Evolutionary conservation across 2,797 vertebrate genomes (phyloP), one percentile per base, ranked within the genome.

Genomic region (Apodemus agrarius): DNA sequence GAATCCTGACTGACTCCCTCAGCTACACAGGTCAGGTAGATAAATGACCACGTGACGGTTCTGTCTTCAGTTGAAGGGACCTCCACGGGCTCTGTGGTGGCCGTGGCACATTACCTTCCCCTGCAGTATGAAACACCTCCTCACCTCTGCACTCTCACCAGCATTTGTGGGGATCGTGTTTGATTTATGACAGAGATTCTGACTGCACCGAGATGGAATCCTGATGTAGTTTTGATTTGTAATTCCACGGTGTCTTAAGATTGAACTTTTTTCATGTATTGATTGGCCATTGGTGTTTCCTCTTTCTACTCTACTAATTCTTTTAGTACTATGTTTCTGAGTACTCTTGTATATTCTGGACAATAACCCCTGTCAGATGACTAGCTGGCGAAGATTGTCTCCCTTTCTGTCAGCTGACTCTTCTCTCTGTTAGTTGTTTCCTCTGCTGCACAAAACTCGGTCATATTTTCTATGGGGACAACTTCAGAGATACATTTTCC

Each of bases 381-480:
- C 37, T 40, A 59, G 22, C 22, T 63, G 37, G 8, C 8, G 16
- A 83, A 83, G 81, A 24, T 61, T 61, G 24, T 83, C 24, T 61
- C 37, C 80, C 37, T 61, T 82, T 31, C 81, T 63, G 24, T 43
- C 10, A 6, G 26, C 37, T 29, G 37, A 37, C 37, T 37, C 57
- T 82, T 61, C 2, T 9, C 37, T 75, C 21, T 63, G 29, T 94
- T 95, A 37, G n/a, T 16, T 29, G 16, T 61, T 63, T 29, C 37
- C 37, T 43, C 57, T 63, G 57, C 24, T 83, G 57, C 40, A 63
- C 21, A 14, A 29, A 10, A 74, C 74, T 95, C 34, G 61, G 2
- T 90, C 63, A 82, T 82, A 89, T 86, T 90, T 94, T 69, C 74
- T 95, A 43, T 69, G 49, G 22, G 69, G 49, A 52, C 76, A 76